These are phyloP conservation scores for Coenobita brevimanus DNA, from an alignment of 1,140 invertebrate species.

Conservation along the genomic window DNA sequence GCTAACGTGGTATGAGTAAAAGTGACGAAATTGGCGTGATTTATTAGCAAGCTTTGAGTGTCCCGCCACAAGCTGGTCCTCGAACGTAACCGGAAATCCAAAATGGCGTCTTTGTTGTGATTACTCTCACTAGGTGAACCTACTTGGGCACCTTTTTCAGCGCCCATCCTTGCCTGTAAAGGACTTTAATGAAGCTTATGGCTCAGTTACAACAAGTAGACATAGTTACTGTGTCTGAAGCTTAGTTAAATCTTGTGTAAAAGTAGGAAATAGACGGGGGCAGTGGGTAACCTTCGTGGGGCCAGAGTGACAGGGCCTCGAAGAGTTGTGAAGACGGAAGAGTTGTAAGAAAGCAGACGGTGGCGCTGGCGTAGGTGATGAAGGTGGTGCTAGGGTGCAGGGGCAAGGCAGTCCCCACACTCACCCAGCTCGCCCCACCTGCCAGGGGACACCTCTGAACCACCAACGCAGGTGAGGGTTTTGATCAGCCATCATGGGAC, in stretches of 20 bases:
- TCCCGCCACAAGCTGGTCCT: conserved; percentile 29
- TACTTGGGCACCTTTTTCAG: conserved; percentile 12
- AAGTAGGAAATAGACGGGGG: neutral
- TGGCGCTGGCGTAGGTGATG: neutral
- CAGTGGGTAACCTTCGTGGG: neutral
- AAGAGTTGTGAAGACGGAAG: neutral
- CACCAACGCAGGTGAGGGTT: neutral
- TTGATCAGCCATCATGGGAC: no score
- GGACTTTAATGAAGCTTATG: neutral
- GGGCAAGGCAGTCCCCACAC: conserved; percentile 8
- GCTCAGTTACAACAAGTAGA: neutral
- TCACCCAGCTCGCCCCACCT: neutral
- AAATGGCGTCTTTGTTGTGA: conserved; percentile 65
- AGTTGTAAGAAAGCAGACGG: neutral
- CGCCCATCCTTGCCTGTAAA: neutral
- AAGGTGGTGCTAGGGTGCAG: conserved; percentile 23
- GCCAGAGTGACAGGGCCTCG: conserved; percentile 14
- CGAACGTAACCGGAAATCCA: conserved; percentile 58
- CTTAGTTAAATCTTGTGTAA: neutral
- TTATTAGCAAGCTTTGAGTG: conserved; percentile 5
- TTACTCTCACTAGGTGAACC: conserved; percentile 49
- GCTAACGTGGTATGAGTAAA: no score
- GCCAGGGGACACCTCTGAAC: conserved; percentile 4
- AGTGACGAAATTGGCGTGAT: no score
- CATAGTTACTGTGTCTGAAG: neutral